Evolutionary conservation across 2,113 vertebrate genomes (phyloP).

Genomic region (Phylloscopus whistleri): DNA sequence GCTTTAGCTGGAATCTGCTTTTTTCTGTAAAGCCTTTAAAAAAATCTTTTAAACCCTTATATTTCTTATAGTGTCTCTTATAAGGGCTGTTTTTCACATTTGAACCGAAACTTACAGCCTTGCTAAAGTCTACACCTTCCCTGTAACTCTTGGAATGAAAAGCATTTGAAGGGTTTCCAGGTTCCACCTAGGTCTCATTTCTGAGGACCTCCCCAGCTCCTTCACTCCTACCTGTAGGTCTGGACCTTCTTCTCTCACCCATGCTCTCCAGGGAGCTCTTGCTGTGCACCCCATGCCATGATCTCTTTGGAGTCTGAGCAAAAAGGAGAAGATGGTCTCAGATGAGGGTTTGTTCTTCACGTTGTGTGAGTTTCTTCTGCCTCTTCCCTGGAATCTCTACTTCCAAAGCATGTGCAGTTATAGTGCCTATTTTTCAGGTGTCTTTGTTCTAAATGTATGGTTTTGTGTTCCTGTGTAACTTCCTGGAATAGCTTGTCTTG

Average conservation of each 20-base stretch:
- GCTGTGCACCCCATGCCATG: not conserved
- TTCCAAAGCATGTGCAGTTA: not conserved
- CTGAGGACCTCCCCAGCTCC: not conserved
- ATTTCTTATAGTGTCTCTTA: not conserved
- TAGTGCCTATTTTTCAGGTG: not conserved
- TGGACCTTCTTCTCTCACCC: not conserved
- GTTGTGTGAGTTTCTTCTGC: not conserved
- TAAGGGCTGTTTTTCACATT: not conserved
- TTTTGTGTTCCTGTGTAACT: not conserved
- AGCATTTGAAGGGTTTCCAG: not conserved
- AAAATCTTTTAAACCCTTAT: not conserved
- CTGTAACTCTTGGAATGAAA: not conserved
- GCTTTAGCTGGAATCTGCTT: not conserved
- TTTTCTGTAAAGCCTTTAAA: not conserved
- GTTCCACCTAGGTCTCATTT: not conserved
- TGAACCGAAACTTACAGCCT: not conserved
- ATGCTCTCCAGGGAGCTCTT: not conserved
- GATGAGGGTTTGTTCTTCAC: not conserved
- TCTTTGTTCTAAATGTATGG: not conserved
- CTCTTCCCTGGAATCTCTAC: not conserved
- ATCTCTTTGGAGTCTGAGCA: not conserved
- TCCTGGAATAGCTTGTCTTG: not conserved
- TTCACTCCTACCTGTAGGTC: rapidly evolving
- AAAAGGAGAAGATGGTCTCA: not conserved
- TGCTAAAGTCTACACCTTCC: not conserved